Evolutionary conservation across 1,140 invertebrate species (phyloP).

Genomic region (Drosophila bocki): DNA sequence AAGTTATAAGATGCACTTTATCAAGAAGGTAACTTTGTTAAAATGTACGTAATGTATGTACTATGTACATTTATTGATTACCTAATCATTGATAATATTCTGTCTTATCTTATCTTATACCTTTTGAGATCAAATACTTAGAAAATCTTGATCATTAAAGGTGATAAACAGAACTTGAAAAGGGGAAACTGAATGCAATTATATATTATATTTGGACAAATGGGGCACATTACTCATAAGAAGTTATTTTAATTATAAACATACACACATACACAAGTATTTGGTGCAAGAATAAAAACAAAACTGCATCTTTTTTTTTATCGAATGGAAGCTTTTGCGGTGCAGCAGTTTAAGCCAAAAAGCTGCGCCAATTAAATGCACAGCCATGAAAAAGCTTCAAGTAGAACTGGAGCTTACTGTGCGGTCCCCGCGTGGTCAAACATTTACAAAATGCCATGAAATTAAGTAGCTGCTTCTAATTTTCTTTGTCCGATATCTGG

Average conservation of each 20-base stretch:
- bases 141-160: not conserved
- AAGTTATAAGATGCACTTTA: not conserved
- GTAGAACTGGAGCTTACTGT: constrained; percentile 41
- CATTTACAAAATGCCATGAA: constrained; percentile 23
- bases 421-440: constrained; percentile 27
- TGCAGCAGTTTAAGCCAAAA: constrained; percentile 31
- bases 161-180: not conserved
- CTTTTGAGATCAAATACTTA: not conserved
- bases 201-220: not conserved
- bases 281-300: constrained; percentile 12
- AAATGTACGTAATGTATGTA: not conserved
- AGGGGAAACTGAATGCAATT: not conserved
- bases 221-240: not conserved
- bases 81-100: not conserved
- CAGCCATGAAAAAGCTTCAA: constrained; percentile 33
- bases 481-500: not conserved
- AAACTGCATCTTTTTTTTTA: constrained; percentile 11
- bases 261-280: not conserved
- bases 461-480: constrained; percentile 5
- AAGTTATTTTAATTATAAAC: not conserved
- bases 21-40: not conserved
- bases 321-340: constrained; percentile 11
- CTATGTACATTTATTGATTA: not conserved
- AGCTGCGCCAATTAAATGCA: constrained; percentile 35
- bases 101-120: not conserved